Percentiles rank a stretch among this genome's conserved stretches.
These are phyloP conservation scores for Philonicus albiceps DNA, from an alignment of 2,888 invertebrate species.

Conservation along the genomic window DNA sequence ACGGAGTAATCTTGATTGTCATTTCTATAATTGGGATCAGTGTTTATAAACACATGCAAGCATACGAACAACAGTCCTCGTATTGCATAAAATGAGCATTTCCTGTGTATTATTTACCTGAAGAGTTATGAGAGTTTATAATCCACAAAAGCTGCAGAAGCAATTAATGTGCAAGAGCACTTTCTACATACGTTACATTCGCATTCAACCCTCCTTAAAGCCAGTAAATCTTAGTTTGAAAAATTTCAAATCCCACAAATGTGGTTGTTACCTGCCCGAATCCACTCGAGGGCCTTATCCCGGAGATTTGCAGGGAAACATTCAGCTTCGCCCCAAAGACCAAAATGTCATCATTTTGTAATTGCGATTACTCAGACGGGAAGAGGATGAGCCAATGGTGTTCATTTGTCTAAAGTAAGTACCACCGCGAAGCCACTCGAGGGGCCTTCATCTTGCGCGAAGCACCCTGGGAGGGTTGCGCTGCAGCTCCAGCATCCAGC, in stretches of 20 bases:
- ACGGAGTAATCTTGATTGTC: too few relatives aligned
- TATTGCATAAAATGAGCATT: neutral
- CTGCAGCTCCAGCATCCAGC: neutral
- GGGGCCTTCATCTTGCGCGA: neutral
- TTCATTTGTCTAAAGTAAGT: constrained; percentile 27
- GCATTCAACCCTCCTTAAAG: neutral
- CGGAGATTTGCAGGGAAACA: neutral
- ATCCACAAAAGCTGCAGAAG: neutral
- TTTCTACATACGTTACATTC: neutral
- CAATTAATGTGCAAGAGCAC: neutral
- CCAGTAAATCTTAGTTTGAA: neutral
- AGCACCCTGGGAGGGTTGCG: neutral
- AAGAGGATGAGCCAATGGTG: neutral
- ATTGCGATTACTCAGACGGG: constrained; percentile 11
- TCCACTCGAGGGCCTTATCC: neutral
- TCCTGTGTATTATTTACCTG: neutral
- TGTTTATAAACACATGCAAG: neutral
- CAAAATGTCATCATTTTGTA: constrained; percentile 2
- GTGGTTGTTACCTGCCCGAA: neutral
- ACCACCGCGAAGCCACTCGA: neutral
- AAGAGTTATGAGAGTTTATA: neutral
- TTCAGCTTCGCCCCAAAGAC: neutral
- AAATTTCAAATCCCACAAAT: neutral
- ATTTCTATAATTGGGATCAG: too few relatives aligned
- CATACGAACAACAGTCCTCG: neutral